Base-by-base conservation (phyloP, 2,797 vertebrate species). In the Eupleurogrammus muticus region DNA sequence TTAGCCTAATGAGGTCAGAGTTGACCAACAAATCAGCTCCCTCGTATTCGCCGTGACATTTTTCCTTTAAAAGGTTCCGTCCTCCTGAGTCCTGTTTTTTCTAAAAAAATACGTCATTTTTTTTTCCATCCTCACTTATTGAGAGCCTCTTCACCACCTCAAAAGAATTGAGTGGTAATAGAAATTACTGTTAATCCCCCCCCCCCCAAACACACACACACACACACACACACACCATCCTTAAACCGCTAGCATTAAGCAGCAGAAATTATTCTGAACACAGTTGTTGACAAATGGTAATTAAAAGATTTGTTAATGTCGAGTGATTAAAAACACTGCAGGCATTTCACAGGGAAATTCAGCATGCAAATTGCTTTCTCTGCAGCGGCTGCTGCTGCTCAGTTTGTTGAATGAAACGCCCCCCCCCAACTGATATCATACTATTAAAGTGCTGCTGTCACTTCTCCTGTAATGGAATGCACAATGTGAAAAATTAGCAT, bases 301-400 rank as follows among this genome's bases (percentile, higher is more conserved):
- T 94, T 93, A 93, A 93, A 93, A 93, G 80, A 92, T 92, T 90
- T 92, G 90, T 91, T 93, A 93, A 93, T 93, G 91, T 84, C 10
- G 85, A 86, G 82, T 90, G 90, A 93, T 93, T 92, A 92, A 92
- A 93, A 93, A 90, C 90, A 90, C 91, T 90, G 88, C 79, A 68
- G 89, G 89, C 87, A 80, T 92, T 93, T 92, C 86, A 86, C 78
- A 89, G 85, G 69, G 65, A 89, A 91, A 92, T 92, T 89, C 88
- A 87, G 87, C 86, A 90, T 92, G 90, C 87, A 92, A 94, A 94
- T 93, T 91, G 87, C 65, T 86, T 92, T 91, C 72, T 86, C 77
- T 83, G 76, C 70, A 73, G 80, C 79, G 79, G 82, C 82, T 81
- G 73, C 73, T 81, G 76, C 83, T 82, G 75, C 81, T 82, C 62